Evolutionary conservation across 2,888 invertebrate species (phyloP), one percentile per base, ranked within the genome.

Genomic region (Drosophila sordidula): DNA sequence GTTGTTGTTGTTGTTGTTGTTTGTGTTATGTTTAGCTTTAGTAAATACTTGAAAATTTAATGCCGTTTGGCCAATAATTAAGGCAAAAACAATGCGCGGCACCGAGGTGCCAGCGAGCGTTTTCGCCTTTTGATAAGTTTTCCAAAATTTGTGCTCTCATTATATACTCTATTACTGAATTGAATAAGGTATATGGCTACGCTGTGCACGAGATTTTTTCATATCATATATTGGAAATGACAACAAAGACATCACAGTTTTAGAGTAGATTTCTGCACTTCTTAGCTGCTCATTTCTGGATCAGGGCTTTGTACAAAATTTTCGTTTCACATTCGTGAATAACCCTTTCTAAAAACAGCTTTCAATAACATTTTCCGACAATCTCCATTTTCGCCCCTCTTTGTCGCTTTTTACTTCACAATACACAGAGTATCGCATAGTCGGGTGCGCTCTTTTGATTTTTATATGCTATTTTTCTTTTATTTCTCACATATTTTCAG

Each of bases 11-110:
- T 49, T 72, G 65, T 68, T 34, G 46, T 45, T 80, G 67, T 70
- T 72, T 87, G 74, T 81, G 71, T 83, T 87, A 78, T 87, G 82
- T 81, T 83, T 81, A 81, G 85, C 70, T 83, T 83, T 75, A 76
- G 83, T 87, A 83, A 83, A 83, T 83, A 83, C 83, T 83, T 83
- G 87, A 83, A 81, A 87, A 87, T 85, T 83, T 81, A 83, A 83
- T 83, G 83, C 83, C 83, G 70, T 85, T 83, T 87, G 78, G 81
- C 73, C 75, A 87, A 83, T 83, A 83, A 83, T 87, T 87, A 83
- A 84, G 78, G 54, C 73, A 73, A 70, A 75, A 84, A 78, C 85
- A 84, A 69, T 73, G 67, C 46, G 54, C 46, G 41, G 50, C 42
- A 29, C 32, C 32, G 29, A 34, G 44, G 1, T 55, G 61, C 61